These are phyloP conservation scores for Drosophila sechellia DNA, from an alignment of 1,140 invertebrate genomes.

Conservation along the genomic window DNA sequence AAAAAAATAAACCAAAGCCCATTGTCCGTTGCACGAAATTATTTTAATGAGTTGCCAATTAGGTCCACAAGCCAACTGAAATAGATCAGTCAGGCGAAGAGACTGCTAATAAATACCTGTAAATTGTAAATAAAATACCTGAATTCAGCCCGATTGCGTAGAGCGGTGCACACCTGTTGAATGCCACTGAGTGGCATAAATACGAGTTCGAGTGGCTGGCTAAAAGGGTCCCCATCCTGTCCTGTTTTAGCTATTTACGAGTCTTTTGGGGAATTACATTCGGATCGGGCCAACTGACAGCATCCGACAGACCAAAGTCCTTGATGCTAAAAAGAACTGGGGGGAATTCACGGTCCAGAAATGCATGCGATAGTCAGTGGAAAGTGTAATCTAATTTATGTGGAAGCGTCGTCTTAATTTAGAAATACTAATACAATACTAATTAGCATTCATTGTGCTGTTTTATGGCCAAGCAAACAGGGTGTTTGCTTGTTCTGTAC, in stretches of 20 bases:
- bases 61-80: slow-evolving; percentile 38
- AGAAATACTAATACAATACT: background rate
- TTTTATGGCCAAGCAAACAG: too few relatives aligned
- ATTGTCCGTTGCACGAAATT: slow-evolving; percentile 68
- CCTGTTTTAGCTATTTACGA: slow-evolving; percentile 41
- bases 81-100: slow-evolving; percentile 59
- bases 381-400: background rate
- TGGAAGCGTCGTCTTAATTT: background rate
- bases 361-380: slow-evolving; percentile 24
- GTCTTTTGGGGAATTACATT: slow-evolving; percentile 43
- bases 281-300: slow-evolving; percentile 30
- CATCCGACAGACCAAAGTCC: slow-evolving; percentile 40
- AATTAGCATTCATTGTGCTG: background rate
- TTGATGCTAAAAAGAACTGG: slow-evolving; percentile 5
- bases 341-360: slow-evolving; percentile 18
- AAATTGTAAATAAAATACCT: slow-evolving; percentile 14
- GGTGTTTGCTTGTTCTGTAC: background rate
- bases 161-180: slow-evolving; percentile 67
- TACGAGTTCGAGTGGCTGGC: slow-evolving; percentile 32
- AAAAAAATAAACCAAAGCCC: slow-evolving; percentile 25
- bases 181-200: slow-evolving; percentile 57
- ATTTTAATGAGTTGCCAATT: slow-evolving; percentile 80
- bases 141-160: slow-evolving; percentile 49
- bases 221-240: slow-evolving; percentile 21
- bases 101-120: slow-evolving; percentile 68